Evolutionary conservation across 2,797 vertebrate genomes (phyloP), one percentile per base, ranked within the genome.

Genomic region (Rhynchonycteris naso): DNA sequence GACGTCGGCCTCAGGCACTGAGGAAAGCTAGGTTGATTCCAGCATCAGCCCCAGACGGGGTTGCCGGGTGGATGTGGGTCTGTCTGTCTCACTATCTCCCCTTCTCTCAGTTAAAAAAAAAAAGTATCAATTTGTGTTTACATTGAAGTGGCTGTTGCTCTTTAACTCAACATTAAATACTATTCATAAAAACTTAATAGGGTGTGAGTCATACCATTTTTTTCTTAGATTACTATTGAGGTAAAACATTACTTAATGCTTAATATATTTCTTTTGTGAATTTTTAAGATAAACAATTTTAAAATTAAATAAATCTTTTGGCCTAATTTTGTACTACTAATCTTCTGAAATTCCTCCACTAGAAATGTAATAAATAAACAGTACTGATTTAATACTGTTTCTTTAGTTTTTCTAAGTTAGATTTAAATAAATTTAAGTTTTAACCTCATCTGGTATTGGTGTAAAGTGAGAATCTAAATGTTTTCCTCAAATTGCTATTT

Each of bases 341-440:
- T 79, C 52, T 82, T 88, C 47, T 21, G 54, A 91, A 94, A 82
- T 78, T 92, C 6, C 24, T 58, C 10, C 50, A 78, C 52, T 61
- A 90, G 52, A 94, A 92, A 76, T 96, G 50, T 91, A 93, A 94
- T 89, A 63, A 96, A 90, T 47, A 84, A 84, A 75, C 30, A 90
- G 87, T 86, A 61, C 15, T 95, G 43, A 74, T 68, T 94, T 91
- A 82, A 86, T 86, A 59, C 21, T 72, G 14, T 71, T 83, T 88
- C 56, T 89, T 90, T 72, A 94, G 43, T 89, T 92, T 92, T 92
- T 81, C 66, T 88, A 80, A 95, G 74, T 88, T 90, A 63, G 13
- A 58, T 78, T 94, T 84, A 95, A 91, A 56, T 94, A 90, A 90
- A 88, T 90, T 78, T 85, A 86, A 43, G 24, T 90, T 92, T 95